Base-by-base conservation (phyloP, 2,888 invertebrate species). In the Diarsia mendica region DNA sequence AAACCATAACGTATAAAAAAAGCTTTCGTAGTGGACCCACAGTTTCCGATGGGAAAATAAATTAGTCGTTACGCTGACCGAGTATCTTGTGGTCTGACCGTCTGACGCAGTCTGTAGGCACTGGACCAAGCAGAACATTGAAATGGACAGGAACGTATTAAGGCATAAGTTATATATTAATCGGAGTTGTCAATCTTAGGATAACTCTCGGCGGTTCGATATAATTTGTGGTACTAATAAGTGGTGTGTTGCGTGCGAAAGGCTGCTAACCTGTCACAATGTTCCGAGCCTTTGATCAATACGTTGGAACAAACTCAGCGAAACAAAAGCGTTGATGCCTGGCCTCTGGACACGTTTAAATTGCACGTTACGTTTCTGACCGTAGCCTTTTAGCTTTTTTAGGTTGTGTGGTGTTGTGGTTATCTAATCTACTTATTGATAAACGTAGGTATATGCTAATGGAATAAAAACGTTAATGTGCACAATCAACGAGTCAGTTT, bases 31-130 rank as follows among this genome's bases (percentile, higher is more conserved):
- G 79, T 79, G 74, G 74, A 69, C 68, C 67, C 75, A 49, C 79
- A 63, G 72, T 83, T 86, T 86, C 82, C 79, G 80, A 87, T 85
- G 85, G 82, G 86, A 87, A 86, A 88, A 86, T 86, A 86, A 78
- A 79, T 83, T 71, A 70, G 78, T 87, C 67, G 78, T 80, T 80
- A 78, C 79, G 79, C 71, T 70, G 72, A 51, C 67, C 80, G 74
- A 76, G 67, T 58, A 63, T 66, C 74, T 83, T 80, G 87, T 67
- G 73, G 78, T 79, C 77, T 71, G 72, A 64, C 72, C 72, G 78
- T 79, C 77, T 71, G 72, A 64, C 72, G 65, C 61, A 63, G 75
- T 18, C 73, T 74, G 61, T 67, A 49, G 20, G 44, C 44, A 79
- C 79, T 58, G 55, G 55, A 58, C 69, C 67, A 73, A 63, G 39